Base-by-base conservation (phyloP, 2,888 invertebrate genomes). In the Fragum fragum region DNA sequence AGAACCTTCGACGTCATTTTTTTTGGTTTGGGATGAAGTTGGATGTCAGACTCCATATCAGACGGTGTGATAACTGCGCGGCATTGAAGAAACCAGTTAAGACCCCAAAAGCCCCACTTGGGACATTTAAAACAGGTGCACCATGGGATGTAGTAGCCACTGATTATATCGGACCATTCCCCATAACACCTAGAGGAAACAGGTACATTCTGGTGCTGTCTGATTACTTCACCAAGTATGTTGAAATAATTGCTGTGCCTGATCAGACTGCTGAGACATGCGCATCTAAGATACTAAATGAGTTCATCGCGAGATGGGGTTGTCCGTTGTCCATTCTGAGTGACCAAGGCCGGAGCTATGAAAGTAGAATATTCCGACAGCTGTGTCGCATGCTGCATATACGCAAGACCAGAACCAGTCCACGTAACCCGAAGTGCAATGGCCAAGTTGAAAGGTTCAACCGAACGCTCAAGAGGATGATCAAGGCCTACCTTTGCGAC, bases 41-140 rank as follows among this genome's bases (percentile, higher is more conserved):
- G n/a, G n/a, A n/a, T n/a, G n/a, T n/a, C n/a, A n/a, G n/a, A n/a
- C n/a, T n/a, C n/a, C n/a, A n/a, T n/a, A n/a, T n/a, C n/a, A n/a
- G n/a, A n/a, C n/a, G n/a, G n/a, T n/a, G n/a, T n/a, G n/a, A n/a
- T n/a, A n/a, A n/a, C n/a, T n/a, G n/a, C n/a, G n/a, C n/a, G n/a
- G n/a, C n/a, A n/a, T n/a, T n/a, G n/a, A n/a, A n/a, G n/a, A n/a
- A n/a, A n/a, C n/a, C n/a, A n/a, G n/a, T n/a, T n/a, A n/a, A n/a
- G n/a, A n/a, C n/a, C 7, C 28, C 63, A 21, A 47, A 57, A 55
- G 76, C 81, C 9, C 73, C 70, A n/a, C n/a, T 78, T n/a, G 61
- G 75, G 18, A 5, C 98, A 98, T 92, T 97, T 97, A 32, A 98
- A 97, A 95, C 99, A 98, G 91, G 97, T 96, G 18, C 61, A 7